Percentiles rank a stretch among this genome's conserved stretches.
phyloP scores from a whole-genome alignment of 2,113 vertebrate species.

The Macrotis lagotis region DNA sequence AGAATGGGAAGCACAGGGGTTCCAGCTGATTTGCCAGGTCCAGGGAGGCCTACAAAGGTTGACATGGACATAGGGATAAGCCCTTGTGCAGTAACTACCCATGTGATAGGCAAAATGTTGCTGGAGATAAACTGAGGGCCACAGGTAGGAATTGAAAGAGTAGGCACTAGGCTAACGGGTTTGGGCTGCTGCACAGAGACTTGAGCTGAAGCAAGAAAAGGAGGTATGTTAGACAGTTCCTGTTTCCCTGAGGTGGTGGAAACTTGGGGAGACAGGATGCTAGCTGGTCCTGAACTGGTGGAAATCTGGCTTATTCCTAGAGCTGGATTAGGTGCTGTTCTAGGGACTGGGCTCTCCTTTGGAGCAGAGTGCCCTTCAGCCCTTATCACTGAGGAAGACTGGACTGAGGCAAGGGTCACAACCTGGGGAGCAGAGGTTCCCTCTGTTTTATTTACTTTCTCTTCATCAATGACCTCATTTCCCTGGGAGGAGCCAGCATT shows the following conservation, averaged over 20 bases:
- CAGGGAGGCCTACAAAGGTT: constrained; percentile 51
- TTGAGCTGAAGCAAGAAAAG: constrained; percentile 34
- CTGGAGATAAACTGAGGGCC: rapidly evolving
- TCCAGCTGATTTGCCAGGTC: background rate
- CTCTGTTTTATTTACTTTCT: background rate
- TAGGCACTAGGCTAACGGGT: constrained; percentile 52
- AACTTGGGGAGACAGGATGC: background rate
- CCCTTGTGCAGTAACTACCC: constrained; percentile 82
- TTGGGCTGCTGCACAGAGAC: background rate
- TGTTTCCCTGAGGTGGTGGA: background rate
- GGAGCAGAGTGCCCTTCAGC: background rate
- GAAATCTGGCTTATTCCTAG: constrained; percentile 51
- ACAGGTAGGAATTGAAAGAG: background rate
- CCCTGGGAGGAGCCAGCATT: background rate
- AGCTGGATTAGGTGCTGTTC: background rate
- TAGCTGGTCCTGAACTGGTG: background rate
- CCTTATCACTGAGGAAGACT: background rate
- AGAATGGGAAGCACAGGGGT: background rate
- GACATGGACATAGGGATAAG: constrained; percentile 77
- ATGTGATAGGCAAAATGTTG: constrained; percentile 76
- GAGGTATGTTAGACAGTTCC: background rate
- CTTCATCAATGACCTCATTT: background rate
- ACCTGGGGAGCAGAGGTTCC: background rate
- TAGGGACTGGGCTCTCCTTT: background rate
- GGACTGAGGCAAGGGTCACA: rapidly evolving